Evolutionary conservation across 1,140 invertebrate species (phyloP).

Genomic region (Probaryconus sp.): DNA sequence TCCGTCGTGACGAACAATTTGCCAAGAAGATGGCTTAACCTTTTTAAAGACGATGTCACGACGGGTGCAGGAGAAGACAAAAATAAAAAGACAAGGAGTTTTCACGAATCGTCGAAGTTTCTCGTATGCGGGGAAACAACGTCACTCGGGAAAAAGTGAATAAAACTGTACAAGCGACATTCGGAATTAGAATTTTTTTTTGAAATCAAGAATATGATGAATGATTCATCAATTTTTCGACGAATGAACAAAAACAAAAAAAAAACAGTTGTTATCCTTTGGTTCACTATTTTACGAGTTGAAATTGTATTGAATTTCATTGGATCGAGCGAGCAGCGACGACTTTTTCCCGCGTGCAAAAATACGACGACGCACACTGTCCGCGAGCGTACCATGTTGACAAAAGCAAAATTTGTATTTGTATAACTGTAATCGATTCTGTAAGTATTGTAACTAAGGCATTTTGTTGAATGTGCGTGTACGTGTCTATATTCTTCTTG

Average conservation of each 20-base stretch:
- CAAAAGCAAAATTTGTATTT: constrained; percentile 56
- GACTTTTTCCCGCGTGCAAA: no score
- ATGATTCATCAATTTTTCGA: no score
- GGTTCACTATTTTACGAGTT: no score
- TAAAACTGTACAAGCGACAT: no score
- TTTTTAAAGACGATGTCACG: no score
- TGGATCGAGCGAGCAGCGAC: no score
- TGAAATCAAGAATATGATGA: no score
- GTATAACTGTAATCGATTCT: constrained; percentile 65
- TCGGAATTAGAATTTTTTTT: no score
- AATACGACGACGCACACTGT: constrained; percentile 25
- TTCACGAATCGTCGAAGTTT: constrained; percentile 51
- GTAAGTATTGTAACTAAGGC: constrained; percentile 66
- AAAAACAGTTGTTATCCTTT: no score
- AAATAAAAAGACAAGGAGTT: constrained; percentile 28
- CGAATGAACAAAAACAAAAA: no score
- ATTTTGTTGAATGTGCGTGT: constrained; percentile 69
- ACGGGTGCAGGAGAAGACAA: constrained; percentile 17
- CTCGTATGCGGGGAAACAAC: constrained; percentile 39
- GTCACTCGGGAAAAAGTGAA: no score
- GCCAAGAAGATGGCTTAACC: constrained; percentile 18
- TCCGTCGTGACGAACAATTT: constrained; percentile 33
- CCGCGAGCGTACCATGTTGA: constrained; percentile 25
- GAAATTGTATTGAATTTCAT: no score
- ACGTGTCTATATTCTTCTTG: constrained; percentile 68